Conservation (phyloP, 2,888 invertebrate genomes). For the Lagria hirta region DNA sequence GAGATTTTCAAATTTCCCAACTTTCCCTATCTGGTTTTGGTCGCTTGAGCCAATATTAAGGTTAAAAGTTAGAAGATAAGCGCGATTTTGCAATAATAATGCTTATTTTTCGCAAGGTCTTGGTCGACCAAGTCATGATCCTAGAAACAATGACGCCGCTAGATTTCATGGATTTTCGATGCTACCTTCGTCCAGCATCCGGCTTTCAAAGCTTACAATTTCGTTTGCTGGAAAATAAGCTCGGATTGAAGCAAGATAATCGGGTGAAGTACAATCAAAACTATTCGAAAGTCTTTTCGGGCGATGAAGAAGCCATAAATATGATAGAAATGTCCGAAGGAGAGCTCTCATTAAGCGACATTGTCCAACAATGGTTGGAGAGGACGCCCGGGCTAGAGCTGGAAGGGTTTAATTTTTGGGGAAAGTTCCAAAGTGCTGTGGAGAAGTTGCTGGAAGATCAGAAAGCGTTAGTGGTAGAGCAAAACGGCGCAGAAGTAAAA, state of each 20-base stretch:
- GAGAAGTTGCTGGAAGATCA: slow-evolving; percentile 71
- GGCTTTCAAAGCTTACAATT: slow-evolving; percentile 98
- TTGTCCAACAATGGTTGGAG: slow-evolving; percentile 92
- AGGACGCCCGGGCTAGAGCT: slow-evolving; percentile 89
- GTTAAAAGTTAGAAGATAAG: background rate
- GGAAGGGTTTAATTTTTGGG: slow-evolving; percentile 91
- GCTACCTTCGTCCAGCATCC: slow-evolving; percentile 90
- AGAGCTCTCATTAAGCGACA: slow-evolving; percentile 80
- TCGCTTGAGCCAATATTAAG: background rate
- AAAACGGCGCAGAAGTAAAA: slow-evolving; percentile 57
- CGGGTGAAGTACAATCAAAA: slow-evolving; percentile 93
- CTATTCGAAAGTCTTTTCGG: slow-evolving; percentile 83
- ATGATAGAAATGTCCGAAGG: slow-evolving; percentile 69
- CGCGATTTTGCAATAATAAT: slow-evolving; percentile 3
- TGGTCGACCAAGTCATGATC: slow-evolving; percentile 96
- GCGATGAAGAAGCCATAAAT: slow-evolving; percentile 61
- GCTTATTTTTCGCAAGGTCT: slow-evolving; percentile 63
- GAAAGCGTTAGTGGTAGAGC: slow-evolving; percentile 62
- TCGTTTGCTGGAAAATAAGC: slow-evolving; percentile 92
- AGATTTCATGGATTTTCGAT: slow-evolving; percentile 97
- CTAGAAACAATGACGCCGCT: slow-evolving; percentile 98
- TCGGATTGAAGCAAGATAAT: slow-evolving; percentile 77
- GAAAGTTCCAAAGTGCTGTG: slow-evolving; percentile 78
- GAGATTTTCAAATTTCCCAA: slow-evolving; percentile 22
- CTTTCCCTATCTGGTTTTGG: background rate